phyloP scores from a whole-genome alignment of 2,113 vertebrate genomes.

The Apeltes quadracus region DNA sequence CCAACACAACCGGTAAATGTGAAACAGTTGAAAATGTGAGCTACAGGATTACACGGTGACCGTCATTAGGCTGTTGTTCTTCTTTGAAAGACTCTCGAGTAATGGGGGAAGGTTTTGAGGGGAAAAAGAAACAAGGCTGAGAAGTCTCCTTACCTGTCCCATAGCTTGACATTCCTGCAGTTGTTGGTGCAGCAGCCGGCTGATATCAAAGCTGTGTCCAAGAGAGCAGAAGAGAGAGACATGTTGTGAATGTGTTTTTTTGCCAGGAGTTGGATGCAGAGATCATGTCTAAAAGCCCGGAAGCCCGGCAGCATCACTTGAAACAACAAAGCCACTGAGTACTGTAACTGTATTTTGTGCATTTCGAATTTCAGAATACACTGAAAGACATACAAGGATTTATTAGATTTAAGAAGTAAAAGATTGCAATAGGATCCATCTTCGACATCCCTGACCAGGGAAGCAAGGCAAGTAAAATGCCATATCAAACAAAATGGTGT shows the following conservation, averaged over 20 bases:
- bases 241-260: conserved; percentile 44
- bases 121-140: conserved; percentile 11
- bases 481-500: conserved; percentile 9
- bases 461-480: background rate
- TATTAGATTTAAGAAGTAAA: background rate
- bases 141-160: conserved; percentile 77
- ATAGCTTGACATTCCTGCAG: conserved; percentile 84
- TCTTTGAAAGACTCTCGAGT: conserved; percentile 44
- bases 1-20: conserved; percentile 1
- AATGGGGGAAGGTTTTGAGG: conserved; percentile 25
- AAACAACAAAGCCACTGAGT: background rate
- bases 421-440: conserved; percentile 1
- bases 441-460: conserved; percentile 11
- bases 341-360: background rate
- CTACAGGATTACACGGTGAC: conserved; percentile 60
- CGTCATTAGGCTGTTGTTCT: conserved; percentile 41
- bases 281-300: too few species aligned
- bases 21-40: conserved; percentile 40
- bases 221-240: conserved; percentile 30
- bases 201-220: conserved; percentile 79
- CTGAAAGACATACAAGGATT: background rate
- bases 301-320: background rate
- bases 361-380: background rate
- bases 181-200: conserved; percentile 83
- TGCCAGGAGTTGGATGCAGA: conserved; percentile 5